Conservation (phyloP, 2,888 invertebrate species). For the Trissolcus brochymenae region DNA sequence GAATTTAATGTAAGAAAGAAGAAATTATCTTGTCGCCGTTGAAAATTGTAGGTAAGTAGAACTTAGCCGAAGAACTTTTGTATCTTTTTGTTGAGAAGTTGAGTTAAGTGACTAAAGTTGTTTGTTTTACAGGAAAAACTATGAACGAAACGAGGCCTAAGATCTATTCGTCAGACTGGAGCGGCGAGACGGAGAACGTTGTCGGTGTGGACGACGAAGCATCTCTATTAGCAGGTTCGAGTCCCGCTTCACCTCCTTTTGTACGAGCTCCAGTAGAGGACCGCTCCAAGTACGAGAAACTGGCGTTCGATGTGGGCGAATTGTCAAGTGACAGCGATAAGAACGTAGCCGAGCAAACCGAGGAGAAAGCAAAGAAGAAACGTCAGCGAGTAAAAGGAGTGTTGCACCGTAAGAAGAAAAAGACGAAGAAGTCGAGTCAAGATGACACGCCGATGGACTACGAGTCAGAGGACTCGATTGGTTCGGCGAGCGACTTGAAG, state of each 20-base stretch:
- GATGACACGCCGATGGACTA: constrained; percentile 71
- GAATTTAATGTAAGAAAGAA: too few relatives aligned
- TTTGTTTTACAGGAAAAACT: constrained; percentile 65
- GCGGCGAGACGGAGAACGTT: constrained; percentile 63
- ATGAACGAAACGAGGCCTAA: constrained; percentile 58
- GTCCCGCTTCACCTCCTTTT: constrained; percentile 78
- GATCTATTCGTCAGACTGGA: constrained; percentile 67
- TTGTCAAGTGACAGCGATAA: constrained; percentile 77
- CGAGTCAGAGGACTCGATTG: constrained; percentile 83
- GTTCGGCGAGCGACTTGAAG: constrained; percentile 84
- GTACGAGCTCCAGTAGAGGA: constrained; percentile 83
- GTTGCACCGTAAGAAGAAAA: constrained; percentile 63
- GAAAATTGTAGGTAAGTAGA: too few relatives aligned
- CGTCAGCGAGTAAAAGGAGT: constrained; percentile 68
- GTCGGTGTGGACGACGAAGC: constrained; percentile 74
- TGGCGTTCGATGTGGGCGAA: constrained; percentile 80
- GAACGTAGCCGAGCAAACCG: constrained; percentile 70
- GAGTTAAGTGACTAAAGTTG: too few relatives aligned
- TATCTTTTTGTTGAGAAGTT: too few relatives aligned
- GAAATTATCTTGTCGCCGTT: too few relatives aligned
- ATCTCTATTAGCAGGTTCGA: constrained; percentile 73
- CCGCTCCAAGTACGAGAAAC: constrained; percentile 86
- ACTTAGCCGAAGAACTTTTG: too few relatives aligned
- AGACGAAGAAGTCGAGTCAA: constrained; percentile 54
- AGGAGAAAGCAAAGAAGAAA: constrained; percentile 74